phyloP scores from a whole-genome alignment of 2,113 vertebrate species.

The Hucho hucho region DNA sequence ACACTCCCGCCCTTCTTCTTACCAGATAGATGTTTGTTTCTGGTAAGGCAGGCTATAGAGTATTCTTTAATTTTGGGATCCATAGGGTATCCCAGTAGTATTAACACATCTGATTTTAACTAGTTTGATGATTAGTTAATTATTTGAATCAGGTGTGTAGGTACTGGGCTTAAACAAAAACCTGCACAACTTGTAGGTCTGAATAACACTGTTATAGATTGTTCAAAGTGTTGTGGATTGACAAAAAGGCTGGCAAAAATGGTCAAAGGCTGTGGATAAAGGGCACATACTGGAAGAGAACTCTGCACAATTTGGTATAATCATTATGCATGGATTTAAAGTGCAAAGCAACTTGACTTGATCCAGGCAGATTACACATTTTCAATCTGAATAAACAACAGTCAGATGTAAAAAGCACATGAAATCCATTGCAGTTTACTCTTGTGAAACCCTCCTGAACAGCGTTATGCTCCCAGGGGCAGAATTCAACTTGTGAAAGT shows the following conservation, averaged over 20 bases:
- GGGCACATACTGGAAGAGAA: neutral
- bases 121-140: too few species aligned
- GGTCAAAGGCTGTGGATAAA: neutral
- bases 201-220: too few species aligned
- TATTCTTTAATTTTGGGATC: too few species aligned
- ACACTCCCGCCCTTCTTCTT: too few species aligned
- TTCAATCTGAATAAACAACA: slow-evolving; percentile 23
- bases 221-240: neutral
- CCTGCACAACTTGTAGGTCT: too few species aligned
- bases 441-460: slow-evolving; percentile 18
- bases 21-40: too few species aligned
- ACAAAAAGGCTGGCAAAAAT: neutral
- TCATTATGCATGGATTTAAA: neutral
- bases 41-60: neutral
- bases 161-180: too few species aligned
- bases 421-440: slow-evolving; percentile 12
- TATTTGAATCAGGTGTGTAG: too few species aligned
- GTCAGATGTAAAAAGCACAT: slow-evolving; percentile 2
- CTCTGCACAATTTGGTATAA: neutral
- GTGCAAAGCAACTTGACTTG: slow-evolving; percentile 8
- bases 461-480: neutral
- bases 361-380: slow-evolving; percentile 42
- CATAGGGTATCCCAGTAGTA: too few species aligned
- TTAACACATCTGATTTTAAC: too few species aligned
- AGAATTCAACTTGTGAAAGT: slow-evolving; percentile 9